Evolutionary conservation across 2,888 invertebrate genomes (phyloP), one percentile per base, ranked within the genome.

Genomic region (Lomographa bimaculata): DNA sequence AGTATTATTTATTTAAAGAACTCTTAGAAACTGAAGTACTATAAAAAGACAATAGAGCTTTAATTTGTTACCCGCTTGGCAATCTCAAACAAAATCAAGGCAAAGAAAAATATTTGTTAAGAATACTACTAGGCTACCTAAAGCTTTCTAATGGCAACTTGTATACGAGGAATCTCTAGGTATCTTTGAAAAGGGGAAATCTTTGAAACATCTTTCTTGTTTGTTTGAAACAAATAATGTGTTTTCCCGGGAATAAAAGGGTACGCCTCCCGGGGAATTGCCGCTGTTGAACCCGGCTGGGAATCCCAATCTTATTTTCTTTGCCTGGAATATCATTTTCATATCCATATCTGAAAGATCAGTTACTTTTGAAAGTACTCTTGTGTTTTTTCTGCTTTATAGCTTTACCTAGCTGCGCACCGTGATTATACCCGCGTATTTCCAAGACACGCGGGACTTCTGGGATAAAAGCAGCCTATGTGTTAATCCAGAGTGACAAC

Each of bases 181-280:
- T 7, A 30, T 18, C 24, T 19, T 19, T 19, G 30, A 24, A 29
- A 17, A 32, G 25, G 25, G n/a, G 20, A 30, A 18, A 37, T 14
- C 24, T 37, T 30, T 20, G 30, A 32, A 38, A 25, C 21, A 17
- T 23, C 7, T 33, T 33, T 32, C 21, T 27, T 32, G 17, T 39
- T 39, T 39, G 32, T 39, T 39, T n/a, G 11, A 21, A 39, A 33
- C 39, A 39, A 21, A 33, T 39, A 33, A 39, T 27, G 25, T 38
- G 38, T 27, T 26, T 39, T 12, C 7, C 20, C 7, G 17, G 7
- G 27, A 27, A 21, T 38, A 25, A 32, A 39, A 32, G 32, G 34
- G 38, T 20, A 26, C 20, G 32, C 8, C 23, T 18, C 30, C 11
- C 16, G 25, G 7, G 39, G 32, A 32, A 27, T 27, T 27, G 21